Conservation (phyloP, 2,888 invertebrate species). For the Terebella lapidaria region DNA sequence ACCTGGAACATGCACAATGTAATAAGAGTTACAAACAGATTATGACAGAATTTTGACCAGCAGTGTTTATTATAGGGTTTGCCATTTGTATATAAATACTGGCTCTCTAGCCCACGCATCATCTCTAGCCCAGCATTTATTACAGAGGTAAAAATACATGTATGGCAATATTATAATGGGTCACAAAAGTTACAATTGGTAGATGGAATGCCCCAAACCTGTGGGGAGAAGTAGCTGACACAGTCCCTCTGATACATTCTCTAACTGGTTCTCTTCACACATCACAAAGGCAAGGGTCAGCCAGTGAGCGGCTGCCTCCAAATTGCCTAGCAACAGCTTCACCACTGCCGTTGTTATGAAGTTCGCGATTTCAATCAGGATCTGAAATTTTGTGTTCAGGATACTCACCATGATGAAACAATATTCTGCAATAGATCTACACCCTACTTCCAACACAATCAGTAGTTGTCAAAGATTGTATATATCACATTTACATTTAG, state of each 20-base stretch:
- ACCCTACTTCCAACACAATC: not conserved
- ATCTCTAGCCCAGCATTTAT: no score
- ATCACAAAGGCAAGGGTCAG: constrained; percentile 36
- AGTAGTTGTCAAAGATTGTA: no score
- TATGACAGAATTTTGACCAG: no score
- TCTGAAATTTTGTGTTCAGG: no score
- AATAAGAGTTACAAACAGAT: no score
- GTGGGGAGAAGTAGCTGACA: constrained; percentile 40
- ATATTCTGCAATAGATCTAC: not conserved
- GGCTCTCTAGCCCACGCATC: no score
- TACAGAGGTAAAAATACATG: no score
- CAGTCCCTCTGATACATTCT: constrained; percentile 32
- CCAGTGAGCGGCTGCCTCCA: constrained; percentile 37
- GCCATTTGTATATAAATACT: no score
- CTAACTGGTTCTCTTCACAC: constrained; percentile 32
- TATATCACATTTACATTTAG: not conserved
- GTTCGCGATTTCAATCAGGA: constrained; percentile 35
- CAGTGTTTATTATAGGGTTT: no score
- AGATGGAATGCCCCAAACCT: no score
- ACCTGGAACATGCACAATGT: constrained; percentile 28
- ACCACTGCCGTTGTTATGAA: constrained; percentile 39
- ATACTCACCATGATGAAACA: not conserved
- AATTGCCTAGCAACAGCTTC: constrained; percentile 39
- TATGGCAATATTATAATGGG: no score
- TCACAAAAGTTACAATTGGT: no score